A percentile compares a stretch with the other conserved stretches of the same genome.
phyloP scores from a whole-genome alignment of 2,113 vertebrate genomes.

The Pygoscelis antarcticus region DNA sequence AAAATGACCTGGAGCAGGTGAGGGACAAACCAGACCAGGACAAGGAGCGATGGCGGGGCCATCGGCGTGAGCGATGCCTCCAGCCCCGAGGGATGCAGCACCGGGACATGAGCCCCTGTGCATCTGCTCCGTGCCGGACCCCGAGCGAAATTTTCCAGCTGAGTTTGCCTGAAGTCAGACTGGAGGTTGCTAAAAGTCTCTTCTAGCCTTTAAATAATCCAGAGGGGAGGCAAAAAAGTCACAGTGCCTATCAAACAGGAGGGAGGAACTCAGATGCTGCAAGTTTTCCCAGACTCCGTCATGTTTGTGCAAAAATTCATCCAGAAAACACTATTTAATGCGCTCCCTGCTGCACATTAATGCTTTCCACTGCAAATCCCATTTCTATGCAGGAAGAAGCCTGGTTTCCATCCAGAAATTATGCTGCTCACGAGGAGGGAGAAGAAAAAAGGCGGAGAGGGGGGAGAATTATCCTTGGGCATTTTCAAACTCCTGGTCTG shows the following conservation, averaged over 20 bases:
- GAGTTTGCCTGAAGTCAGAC: rapidly evolving
- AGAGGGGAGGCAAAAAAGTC: background rate
- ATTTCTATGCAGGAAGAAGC: background rate
- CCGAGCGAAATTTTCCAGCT: rapidly evolving
- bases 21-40: background rate
- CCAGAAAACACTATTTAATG: background rate
- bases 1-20: background rate
- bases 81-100: rapidly evolving
- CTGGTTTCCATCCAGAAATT: slow-evolving; percentile 14
- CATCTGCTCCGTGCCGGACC: rapidly evolving
- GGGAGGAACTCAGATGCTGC: background rate
- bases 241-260: background rate
- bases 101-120: background rate
- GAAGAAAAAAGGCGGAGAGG: background rate
- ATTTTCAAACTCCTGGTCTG: background rate
- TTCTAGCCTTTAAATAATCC: slow-evolving; percentile 12
- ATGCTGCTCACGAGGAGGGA: slow-evolving; percentile 1
- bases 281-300: background rate
- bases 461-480: background rate
- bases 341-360: background rate
- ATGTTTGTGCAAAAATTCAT: background rate
- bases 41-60: rapidly evolving
- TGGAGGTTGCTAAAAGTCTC: background rate
- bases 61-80: background rate
- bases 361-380: background rate